phyloP scores from a whole-genome alignment of 2,113 vertebrate species.

The Malurus cyaneus region DNA sequence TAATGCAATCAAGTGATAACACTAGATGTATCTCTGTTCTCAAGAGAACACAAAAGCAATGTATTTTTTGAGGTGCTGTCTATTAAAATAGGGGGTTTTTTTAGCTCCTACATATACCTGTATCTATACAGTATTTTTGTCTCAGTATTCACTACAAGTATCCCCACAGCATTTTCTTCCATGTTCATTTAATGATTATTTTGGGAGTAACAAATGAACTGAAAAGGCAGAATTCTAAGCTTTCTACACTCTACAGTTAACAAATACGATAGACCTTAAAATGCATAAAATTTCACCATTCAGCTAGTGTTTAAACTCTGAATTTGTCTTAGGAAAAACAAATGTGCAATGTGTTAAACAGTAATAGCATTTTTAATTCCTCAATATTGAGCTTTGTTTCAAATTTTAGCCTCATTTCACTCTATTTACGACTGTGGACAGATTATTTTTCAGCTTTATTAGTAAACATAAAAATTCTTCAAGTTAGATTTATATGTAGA shows the following conservation, averaged over 20 bases:
- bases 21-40: background rate
- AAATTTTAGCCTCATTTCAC: background rate
- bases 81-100: background rate
- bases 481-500: background rate
- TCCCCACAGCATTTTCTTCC: background rate
- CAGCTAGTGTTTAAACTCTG: background rate
- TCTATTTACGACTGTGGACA: background rate
- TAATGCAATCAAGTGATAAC: background rate
- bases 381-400: background rate
- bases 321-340: background rate
- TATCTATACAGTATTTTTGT: background rate
- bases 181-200: background rate
- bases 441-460: background rate
- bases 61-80: background rate
- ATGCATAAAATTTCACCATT: background rate
- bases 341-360: background rate
- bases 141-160: background rate
- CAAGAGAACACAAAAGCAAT: background rate
- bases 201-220: background rate
- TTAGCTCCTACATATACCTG: background rate
- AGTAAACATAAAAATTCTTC: background rate
- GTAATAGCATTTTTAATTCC: background rate
- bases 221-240: background rate
- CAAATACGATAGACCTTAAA: accelerated
- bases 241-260: background rate